Conservation (phyloP, 2,113 vertebrate genomes). For the Phyllostomus hastatus region DNA sequence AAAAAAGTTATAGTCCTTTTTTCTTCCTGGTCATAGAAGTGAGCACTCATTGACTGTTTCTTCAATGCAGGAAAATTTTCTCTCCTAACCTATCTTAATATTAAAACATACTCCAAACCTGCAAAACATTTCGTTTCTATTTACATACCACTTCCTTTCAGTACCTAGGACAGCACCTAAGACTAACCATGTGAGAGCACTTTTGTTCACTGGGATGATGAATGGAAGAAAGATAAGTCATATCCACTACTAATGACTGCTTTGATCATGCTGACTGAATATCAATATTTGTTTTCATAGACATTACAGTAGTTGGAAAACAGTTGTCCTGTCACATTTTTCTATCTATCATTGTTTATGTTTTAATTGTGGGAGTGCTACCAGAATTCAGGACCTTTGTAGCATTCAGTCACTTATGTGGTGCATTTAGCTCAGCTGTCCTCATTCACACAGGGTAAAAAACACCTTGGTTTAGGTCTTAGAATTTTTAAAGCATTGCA, state of each 20-base stretch:
- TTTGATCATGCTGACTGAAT: constrained; percentile 26
- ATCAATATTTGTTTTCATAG: constrained; percentile 33
- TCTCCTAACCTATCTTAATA: constrained; percentile 5
- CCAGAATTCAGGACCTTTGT: constrained; percentile 53
- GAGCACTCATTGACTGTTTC: background rate
- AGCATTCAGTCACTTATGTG: constrained; percentile 33
- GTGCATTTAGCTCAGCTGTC: constrained; percentile 39
- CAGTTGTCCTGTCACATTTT: background rate
- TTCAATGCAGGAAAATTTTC: background rate
- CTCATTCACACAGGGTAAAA: constrained; percentile 38
- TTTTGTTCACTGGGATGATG: background rate
- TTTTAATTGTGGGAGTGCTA: constrained; percentile 31
- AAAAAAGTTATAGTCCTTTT: background rate
- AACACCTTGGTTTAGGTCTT: constrained; percentile 31
- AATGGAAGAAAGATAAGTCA: constrained; percentile 16
- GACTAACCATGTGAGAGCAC: background rate
- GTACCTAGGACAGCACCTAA: background rate
- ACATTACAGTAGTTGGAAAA: constrained; percentile 27
- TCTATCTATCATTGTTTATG: background rate
- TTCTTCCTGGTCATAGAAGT: background rate
- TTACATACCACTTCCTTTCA: background rate
- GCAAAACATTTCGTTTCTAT: background rate
- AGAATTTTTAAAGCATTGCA: background rate
- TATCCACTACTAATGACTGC: background rate
- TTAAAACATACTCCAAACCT: background rate